A percentile compares a stretch with the other conserved stretches of the same genome.
Conservation (phyloP, 2,113 vertebrate species). For the Drymodes brunneopygia region DNA sequence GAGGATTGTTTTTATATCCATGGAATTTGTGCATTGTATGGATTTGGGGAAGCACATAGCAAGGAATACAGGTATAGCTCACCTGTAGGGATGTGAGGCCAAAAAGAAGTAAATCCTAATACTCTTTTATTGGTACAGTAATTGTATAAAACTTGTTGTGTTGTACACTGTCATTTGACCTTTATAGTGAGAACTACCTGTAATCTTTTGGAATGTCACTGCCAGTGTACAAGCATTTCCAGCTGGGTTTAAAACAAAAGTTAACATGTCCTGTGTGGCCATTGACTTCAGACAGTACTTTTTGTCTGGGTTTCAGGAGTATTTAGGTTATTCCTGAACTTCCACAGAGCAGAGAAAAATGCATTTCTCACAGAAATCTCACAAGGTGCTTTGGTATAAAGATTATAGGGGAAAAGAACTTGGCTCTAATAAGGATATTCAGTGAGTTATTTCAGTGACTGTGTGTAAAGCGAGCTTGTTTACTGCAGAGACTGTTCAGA, state of each 20-base stretch:
- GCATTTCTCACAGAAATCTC: not conserved
- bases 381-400: not conserved
- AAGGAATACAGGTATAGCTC: not conserved
- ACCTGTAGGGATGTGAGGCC: not conserved
- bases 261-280: not conserved
- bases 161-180: not conserved
- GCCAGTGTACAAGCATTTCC: not conserved
- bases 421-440: not conserved
- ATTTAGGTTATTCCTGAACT: not conserved
- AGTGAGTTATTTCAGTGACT: not conserved
- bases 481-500: not conserved
- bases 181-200: not conserved
- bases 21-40: not conserved
- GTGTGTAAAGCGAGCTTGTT: not conserved
- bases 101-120: not conserved
- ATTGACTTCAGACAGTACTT: not conserved
- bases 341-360: not conserved
- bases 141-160: not conserved
- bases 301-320: not conserved
- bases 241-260: not conserved
- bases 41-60: not conserved
- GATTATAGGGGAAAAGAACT: not conserved
- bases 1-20: not conserved
- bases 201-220: not conserved
- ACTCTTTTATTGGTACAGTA: not conserved